Percentiles rank a stretch among this genome's conserved stretches.
Conservation (phyloP, 2,888 invertebrate genomes). For the Tuberolachnus salignus region DNA sequence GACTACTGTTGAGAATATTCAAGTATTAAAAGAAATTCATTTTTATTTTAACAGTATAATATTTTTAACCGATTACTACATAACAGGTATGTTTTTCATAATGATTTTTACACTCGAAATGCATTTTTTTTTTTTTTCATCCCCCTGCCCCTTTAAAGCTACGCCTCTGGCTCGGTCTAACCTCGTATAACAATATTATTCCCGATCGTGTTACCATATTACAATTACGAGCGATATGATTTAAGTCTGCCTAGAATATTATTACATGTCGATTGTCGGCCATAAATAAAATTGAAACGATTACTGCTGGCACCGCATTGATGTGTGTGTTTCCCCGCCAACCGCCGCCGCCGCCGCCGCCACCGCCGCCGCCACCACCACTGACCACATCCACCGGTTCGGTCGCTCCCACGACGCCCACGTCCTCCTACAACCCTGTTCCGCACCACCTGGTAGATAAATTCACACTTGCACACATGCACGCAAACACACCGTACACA, state of each 20-base stretch:
- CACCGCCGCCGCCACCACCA: not conserved
- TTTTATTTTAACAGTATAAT: no score
- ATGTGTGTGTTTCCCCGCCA: slow-evolving; percentile 1
- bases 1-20: no score
- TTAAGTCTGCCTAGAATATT: slow-evolving; percentile 33
- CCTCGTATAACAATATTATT: not conserved
- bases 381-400: not conserved
- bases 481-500: not conserved
- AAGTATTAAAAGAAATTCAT: no score
- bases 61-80: no score
- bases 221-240: not conserved
- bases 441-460: no score
- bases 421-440: not conserved
- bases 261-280: not conserved
- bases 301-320: slow-evolving; percentile 18
- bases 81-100: no score
- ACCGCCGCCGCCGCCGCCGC: not conserved
- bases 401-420: not conserved
- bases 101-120: no score
- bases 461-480: no score
- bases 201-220: not conserved
- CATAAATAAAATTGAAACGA: slow-evolving; percentile 40
- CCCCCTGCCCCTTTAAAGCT: no score
- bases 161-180: no score
- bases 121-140: no score